phyloP scores from a whole-genome alignment of 2,113 vertebrate species.

The Tychaedon coryphoeus region DNA sequence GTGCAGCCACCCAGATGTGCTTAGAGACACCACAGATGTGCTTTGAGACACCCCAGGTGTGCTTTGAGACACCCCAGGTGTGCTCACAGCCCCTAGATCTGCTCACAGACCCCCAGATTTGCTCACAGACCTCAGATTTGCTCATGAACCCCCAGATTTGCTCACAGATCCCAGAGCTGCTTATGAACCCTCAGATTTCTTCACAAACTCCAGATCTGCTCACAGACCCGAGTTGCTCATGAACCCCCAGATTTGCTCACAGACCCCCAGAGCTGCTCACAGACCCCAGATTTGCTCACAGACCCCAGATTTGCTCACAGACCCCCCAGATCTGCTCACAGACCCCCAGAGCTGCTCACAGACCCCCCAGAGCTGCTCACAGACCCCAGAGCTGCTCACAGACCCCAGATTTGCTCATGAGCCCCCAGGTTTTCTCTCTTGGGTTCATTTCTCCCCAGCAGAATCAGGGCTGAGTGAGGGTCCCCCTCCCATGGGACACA shows the following conservation, averaged over 20 bases:
- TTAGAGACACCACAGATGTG: not conserved
- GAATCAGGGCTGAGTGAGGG: not conserved
- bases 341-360: not conserved
- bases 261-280: not conserved
- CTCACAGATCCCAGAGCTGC: no score
- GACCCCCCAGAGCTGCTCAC: not conserved
- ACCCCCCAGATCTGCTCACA: not conserved
- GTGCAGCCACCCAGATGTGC: not conserved
- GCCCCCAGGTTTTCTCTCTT: not conserved
- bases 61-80: fast-evolving
- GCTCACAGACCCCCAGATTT: not conserved
- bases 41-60: no score
- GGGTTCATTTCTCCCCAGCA: not conserved
- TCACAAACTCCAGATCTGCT: no score
- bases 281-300: not conserved
- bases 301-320: no score
- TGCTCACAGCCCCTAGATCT: not conserved
- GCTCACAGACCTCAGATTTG: no score
- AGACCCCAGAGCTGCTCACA: no score
- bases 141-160: not conserved
- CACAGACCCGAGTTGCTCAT: no score
- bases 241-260: no score
- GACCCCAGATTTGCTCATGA: not conserved
- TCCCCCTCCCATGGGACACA: not conserved
- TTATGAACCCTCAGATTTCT: no score